Evolutionary conservation across 2,888 invertebrate species (phyloP).

Genomic region (Atherix ibis): DNA sequence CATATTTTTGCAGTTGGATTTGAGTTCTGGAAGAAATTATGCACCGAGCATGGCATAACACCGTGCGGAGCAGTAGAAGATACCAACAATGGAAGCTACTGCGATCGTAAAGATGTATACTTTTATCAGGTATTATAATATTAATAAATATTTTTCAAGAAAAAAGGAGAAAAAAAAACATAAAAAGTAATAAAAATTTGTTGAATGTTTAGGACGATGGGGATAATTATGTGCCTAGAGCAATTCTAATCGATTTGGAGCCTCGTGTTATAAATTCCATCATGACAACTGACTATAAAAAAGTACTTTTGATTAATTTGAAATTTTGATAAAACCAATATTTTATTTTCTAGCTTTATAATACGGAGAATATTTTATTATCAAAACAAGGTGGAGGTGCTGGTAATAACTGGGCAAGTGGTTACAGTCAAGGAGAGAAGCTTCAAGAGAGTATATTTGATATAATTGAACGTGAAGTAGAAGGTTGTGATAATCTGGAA

Average conservation of each 20-base stretch:
- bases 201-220: conserved; percentile 62
- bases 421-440: conserved; percentile 84
- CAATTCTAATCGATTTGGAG: conserved; percentile 89
- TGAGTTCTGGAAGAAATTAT: conserved; percentile 98
- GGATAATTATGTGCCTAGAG: conserved; percentile 94
- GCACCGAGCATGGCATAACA: conserved; percentile 94
- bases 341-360: conserved; percentile 54
- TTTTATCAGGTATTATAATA: conserved; percentile 75
- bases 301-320: conserved; percentile 36
- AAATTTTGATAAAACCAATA: no score
- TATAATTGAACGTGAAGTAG: conserved; percentile 95
- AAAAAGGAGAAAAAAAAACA: not conserved
- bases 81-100: conserved; percentile 81
- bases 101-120: conserved; percentile 95
- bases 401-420: conserved; percentile 98
- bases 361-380: conserved; percentile 92
- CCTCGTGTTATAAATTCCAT: conserved; percentile 95
- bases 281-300: conserved; percentile 84
- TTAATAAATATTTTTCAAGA: not conserved
- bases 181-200: not conserved
- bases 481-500: conserved; percentile 95
- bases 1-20: conserved; percentile 74
- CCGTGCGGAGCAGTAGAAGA: conserved; percentile 90
- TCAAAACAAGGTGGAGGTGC: conserved; percentile 97
- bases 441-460: conserved; percentile 94